Conservation (phyloP, 2,113 vertebrate species). For the Glareola pratincola region DNA sequence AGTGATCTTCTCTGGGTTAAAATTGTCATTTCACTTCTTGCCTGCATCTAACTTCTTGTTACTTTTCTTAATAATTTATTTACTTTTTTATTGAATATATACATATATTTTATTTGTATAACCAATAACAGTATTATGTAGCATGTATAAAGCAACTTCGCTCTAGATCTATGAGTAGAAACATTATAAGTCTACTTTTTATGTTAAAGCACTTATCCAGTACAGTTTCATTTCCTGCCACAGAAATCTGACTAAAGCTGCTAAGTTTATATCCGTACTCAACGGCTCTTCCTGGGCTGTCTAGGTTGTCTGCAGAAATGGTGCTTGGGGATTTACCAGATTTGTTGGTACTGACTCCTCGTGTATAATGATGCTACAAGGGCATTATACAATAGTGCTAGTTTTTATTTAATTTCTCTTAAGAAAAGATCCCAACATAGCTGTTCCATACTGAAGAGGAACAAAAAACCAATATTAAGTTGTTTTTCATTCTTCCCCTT, state of each 20-base stretch:
- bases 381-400: not conserved
- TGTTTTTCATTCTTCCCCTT: not conserved
- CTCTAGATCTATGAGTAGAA: not conserved
- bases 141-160: not conserved
- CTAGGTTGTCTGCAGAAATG: not conserved
- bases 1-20: not conserved
- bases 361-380: not conserved
- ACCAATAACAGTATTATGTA: not conserved
- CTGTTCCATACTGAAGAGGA: not conserved
- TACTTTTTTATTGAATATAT: not conserved
- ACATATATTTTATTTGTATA: not conserved
- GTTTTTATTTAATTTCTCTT: not conserved
- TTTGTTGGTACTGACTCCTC: not conserved
- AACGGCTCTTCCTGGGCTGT: not conserved
- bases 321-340: not conserved
- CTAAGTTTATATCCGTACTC: not conserved
- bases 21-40: not conserved
- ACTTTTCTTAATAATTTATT: not conserved
- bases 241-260: not conserved
- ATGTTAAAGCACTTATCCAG: not conserved
- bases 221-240: not conserved
- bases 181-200: not conserved
- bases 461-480: rapidly evolving
- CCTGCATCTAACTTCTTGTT: not conserved
- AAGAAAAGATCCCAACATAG: not conserved